These are phyloP conservation scores for Oreochromis mossambicus DNA, from an alignment of 2,797 vertebrate species.

Conservation along the genomic window DNA sequence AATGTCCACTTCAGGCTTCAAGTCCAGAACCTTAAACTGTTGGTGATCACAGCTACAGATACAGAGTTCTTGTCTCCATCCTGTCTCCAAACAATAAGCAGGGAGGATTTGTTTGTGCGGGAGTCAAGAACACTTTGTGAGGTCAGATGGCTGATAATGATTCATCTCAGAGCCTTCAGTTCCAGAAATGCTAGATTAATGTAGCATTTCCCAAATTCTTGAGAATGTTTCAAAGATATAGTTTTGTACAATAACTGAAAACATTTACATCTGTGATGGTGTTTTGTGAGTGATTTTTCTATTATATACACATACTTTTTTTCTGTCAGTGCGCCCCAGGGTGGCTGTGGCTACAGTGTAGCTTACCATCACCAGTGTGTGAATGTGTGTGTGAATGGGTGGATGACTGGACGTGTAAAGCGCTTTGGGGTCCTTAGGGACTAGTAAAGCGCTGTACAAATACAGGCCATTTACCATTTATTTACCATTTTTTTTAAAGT, in stretches of 20 bases:
- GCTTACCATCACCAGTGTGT: too few relatives aligned
- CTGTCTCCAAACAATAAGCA: not conserved
- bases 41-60: not conserved
- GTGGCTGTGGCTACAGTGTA: too few relatives aligned
- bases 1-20: not conserved
- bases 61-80: not conserved
- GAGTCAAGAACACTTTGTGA: conserved; percentile 18
- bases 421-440: too few relatives aligned
- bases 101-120: not conserved
- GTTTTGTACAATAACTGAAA: not conserved
- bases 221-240: not conserved
- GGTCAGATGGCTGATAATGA: conserved; percentile 24
- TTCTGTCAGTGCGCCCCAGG: too few relatives aligned
- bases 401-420: too few relatives aligned
- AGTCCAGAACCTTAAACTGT: not conserved
- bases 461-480: too few relatives aligned
- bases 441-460: too few relatives aligned
- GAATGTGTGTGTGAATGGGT: too few relatives aligned
- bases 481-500: not conserved
- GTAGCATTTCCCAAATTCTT: conserved; percentile 12
- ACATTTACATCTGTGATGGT: not conserved
- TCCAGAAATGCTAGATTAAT: not conserved
- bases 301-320: not conserved
- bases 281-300: not conserved
- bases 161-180: conserved; percentile 2